These are phyloP conservation scores for Metacarcinus magister DNA, from an alignment of 2,888 invertebrate genomes.

Conservation along the genomic window DNA sequence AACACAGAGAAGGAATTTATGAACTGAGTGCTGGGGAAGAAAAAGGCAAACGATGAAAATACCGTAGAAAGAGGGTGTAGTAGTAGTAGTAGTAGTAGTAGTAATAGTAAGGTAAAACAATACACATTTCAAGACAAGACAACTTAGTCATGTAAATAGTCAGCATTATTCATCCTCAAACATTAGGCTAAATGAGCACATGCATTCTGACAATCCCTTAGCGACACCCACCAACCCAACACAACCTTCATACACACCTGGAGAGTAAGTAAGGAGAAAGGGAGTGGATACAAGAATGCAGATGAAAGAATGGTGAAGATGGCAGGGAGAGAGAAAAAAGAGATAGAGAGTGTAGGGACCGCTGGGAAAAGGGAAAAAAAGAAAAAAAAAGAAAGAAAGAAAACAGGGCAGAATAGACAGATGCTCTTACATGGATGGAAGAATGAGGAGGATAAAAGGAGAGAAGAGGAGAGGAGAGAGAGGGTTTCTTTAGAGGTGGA, in stretches of 20 bases:
- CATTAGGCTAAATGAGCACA: slow-evolving; percentile 4
- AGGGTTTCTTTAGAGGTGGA: neutral
- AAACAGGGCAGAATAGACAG: neutral
- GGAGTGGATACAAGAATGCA: slow-evolving; percentile 40
- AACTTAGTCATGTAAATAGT: too few species aligned
- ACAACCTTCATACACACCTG: neutral
- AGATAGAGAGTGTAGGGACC: neutral
- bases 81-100: too few species aligned
- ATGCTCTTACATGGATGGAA: neutral
- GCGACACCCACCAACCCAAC: neutral
- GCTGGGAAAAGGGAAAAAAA: neutral
- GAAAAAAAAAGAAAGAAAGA: neutral
- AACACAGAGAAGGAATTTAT: too few species aligned
- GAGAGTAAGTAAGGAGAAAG: neutral
- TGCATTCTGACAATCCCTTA: neutral
- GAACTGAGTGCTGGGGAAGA: too few species aligned
- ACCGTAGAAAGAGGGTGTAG: neutral
- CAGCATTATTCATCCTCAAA: neutral
- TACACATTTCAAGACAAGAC: too few species aligned
- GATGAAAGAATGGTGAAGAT: slow-evolving; percentile 18
- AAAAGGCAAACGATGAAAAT: neutral
- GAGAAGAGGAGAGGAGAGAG: neutral
- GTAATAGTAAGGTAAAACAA: too few species aligned
- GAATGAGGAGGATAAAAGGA: neutral
- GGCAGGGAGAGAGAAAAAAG: neutral